These are phyloP conservation scores for Palythoa grandis DNA, from an alignment of 92 coral and sea anemone species.

Conservation along the genomic window DNA sequence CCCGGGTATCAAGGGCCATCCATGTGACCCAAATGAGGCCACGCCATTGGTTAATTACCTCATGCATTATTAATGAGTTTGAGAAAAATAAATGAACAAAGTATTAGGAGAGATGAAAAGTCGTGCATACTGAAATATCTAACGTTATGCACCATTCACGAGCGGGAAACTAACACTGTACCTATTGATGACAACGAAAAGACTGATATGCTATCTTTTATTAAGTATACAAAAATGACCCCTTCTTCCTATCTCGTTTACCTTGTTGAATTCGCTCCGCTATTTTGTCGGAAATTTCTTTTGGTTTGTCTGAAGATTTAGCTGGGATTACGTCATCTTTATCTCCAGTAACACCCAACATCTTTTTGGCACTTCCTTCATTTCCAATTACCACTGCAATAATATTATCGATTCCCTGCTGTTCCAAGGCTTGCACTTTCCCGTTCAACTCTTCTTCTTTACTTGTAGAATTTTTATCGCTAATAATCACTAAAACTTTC, in stretches of 20 bases:
- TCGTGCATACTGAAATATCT: too few species aligned
- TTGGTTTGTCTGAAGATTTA: constrained; percentile 66
- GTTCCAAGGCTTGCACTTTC: constrained; percentile 54
- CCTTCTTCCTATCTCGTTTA: not conserved
- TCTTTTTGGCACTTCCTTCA: constrained; percentile 58
- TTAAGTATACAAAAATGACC: not conserved
- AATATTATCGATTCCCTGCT: constrained; percentile 49
- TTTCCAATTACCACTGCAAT: constrained; percentile 71
- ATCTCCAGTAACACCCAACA: constrained; percentile 54
- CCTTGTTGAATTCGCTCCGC: constrained; percentile 48
- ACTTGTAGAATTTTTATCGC: constrained; percentile 75
- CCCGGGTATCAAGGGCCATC: too few species aligned
- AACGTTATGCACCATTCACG: too few species aligned
- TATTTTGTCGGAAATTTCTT: constrained; percentile 65
- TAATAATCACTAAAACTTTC: constrained; percentile 77
- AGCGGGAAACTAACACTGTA: too few species aligned
- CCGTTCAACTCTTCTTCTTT: constrained; percentile 55
- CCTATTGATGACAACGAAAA: too few species aligned
- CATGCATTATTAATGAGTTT: too few species aligned
- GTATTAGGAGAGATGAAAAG: too few species aligned
- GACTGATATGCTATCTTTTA: too few species aligned
- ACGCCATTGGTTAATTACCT: too few species aligned
- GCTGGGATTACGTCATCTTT: constrained; percentile 61
- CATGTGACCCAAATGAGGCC: too few species aligned
- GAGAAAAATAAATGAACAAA: too few species aligned